Evolutionary conservation across 2,888 invertebrate species (phyloP), one percentile per base, ranked within the genome.

Genomic region (Caenorhabditis virilis): DNA sequence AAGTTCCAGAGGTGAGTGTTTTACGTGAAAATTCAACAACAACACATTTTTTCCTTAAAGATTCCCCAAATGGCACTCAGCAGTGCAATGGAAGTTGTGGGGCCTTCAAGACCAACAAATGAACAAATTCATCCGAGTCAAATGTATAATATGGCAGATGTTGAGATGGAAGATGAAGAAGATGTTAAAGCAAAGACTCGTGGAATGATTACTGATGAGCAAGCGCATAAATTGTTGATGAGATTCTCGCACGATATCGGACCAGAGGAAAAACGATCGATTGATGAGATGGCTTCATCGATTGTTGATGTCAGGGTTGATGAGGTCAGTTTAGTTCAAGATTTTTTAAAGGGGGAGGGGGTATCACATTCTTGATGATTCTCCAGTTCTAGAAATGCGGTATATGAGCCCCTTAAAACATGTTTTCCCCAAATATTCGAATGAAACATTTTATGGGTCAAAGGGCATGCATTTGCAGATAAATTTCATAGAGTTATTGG

Each of bases 271-370:
- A 63, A 65, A 41, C 60, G 78, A 5, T 57, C 63, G 5, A 52
- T 72, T 45, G 67, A 75, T 23, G 71, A 72, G 33, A 77, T 78
- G 48, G 76, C 78, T 4, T 68, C 64, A 36, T 67, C 74, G 7
- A 68, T 81, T 16, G 64, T 81, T 30, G 80, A 81, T 43, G 77
- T 82, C 35, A 77, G 66, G 35, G 81, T 82, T 4, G 82, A 82
- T 56, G 56, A 48, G 43, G 74, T 75, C 5, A 51, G 46, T 42
- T 23, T 45, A 16, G n/a, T 38, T 38, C n/a, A 11, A 38, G 7
- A 38, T 6, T 38, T 38, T n/a, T n/a, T n/a, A n/a, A n/a, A n/a
- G n/a, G n/a, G n/a, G n/a, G n/a, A n/a, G n/a, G n/a, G n/a, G n/a
- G n/a, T n/a, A n/a, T n/a, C n/a, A n/a, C n/a, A n/a, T n/a, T n/a